Base-by-base conservation (phyloP, 2,113 vertebrate species). In the Ameiurus melas region DNA sequence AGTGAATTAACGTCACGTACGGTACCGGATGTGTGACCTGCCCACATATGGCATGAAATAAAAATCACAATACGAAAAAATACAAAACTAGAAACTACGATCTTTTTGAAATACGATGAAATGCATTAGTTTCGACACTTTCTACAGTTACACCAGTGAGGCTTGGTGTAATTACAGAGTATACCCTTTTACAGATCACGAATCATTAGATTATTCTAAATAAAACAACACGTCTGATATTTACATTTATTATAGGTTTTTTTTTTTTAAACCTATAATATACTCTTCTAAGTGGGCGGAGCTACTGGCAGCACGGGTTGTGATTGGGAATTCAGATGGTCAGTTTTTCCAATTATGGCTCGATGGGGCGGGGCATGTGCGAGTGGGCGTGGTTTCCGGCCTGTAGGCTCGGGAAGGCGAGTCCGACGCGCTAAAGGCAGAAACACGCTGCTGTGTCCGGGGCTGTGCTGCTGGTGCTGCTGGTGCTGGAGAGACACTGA, bases 391-490 rank as follows among this genome's bases (percentile, higher is more conserved):
- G 87, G 71, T 39, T 78, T 80, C 73, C 30, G 83, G 87, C 57
- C 71, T 79, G 87, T 39, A 66, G 71, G 51, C 73, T 77, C 39
- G 71, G 87, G 73, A 85, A 88, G 87, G 83, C 87, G 87, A 88
- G 73, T 51, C 22, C 47, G 30, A 27, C 71, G 82, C 30, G 27
- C 70, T 30, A 77, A 53, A 77, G 87, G 58, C 87, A 70, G 82
- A 30, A 53, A 33, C 12, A 39, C 58, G 66, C 17, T 79, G 60
- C 30, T 10, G 25, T 60, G 77, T 3, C 22, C 80, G 19, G 82
- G 81, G 60, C 17, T 12, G 43, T 30, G 57, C n/a, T n/a, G n/a
- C 25, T 75, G 87, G 81, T n/a, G n/a, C n/a, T n/a, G n/a, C n/a
- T n/a, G n/a, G n/a, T n/a, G n/a, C 25, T 75, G 87, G 81, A 66